Evolutionary conservation across 2,888 invertebrate genomes (phyloP).

Genomic region (Chamaedrilus cognettii): DNA sequence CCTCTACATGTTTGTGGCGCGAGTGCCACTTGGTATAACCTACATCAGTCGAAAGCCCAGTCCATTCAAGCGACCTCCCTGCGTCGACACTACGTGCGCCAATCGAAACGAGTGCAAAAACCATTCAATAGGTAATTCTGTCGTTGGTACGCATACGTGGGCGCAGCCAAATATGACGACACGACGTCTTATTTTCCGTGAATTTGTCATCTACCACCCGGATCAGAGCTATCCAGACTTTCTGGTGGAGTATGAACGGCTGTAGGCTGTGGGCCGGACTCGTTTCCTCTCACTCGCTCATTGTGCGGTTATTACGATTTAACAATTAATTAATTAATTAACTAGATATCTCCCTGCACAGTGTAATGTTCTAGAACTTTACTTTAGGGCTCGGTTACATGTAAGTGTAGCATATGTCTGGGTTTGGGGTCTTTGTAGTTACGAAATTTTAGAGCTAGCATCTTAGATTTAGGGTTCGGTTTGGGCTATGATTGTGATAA

Average conservation of each 20-base stretch:
- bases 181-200: constrained; percentile 34
- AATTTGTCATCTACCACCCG: constrained; percentile 42
- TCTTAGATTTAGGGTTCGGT: too few relatives aligned
- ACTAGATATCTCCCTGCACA: too few relatives aligned
- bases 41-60: background rate
- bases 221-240: constrained; percentile 43
- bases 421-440: too few relatives aligned
- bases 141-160: background rate
- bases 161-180: background rate
- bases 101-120: background rate
- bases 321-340: too few relatives aligned
- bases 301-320: too few relatives aligned
- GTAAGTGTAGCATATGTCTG: too few relatives aligned
- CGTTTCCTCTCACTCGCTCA: too few relatives aligned
- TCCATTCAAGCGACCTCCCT: background rate
- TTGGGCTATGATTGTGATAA: too few relatives aligned
- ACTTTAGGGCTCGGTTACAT: too few relatives aligned
- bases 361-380: too few relatives aligned
- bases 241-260: constrained; percentile 32
- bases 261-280: too few relatives aligned
- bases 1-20: constrained; percentile 9
- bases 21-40: constrained; percentile 2
- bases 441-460: too few relatives aligned
- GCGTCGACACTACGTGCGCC: background rate
- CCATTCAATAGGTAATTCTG: constrained; percentile 4